A percentile compares a stretch with the other conserved stretches of the same genome.
Conservation (phyloP, 2,888 invertebrate species). For the Galerucella nymphaeae region DNA sequence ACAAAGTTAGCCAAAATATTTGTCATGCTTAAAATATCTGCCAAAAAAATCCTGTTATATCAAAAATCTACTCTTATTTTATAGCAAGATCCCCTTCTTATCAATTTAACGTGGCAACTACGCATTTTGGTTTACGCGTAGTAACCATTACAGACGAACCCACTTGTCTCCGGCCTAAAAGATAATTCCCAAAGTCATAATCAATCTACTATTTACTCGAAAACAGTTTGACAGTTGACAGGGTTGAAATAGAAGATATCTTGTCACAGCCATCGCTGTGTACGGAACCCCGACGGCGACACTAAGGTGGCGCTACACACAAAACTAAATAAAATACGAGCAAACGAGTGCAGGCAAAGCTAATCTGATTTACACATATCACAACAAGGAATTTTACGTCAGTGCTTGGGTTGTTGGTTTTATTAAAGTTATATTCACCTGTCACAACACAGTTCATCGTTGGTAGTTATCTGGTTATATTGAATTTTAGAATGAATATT, state of each 20-base stretch:
- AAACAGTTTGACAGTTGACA: conserved; percentile 46
- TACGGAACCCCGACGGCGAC: conserved; percentile 43
- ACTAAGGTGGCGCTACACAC: conserved; percentile 46
- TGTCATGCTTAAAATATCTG: too few species aligned
- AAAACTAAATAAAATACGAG: conserved; percentile 43
- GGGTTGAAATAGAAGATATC: conserved; percentile 37
- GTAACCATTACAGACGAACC: neutral
- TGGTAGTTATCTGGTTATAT: conserved; percentile 37
- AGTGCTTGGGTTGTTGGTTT: conserved; percentile 35
- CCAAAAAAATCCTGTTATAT: too few species aligned
- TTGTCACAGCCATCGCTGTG: conserved; percentile 39
- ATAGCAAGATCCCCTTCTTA: too few species aligned
- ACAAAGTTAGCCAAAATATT: too few species aligned
- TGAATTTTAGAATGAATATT: conserved; percentile 37
- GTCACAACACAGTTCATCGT: conserved; percentile 41
- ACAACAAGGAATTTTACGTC: conserved; percentile 44
- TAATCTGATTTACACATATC: conserved; percentile 48
- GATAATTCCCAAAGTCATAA: neutral
- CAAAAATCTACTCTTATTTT: too few species aligned
- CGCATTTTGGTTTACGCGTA: neutral
- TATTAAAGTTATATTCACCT: conserved; percentile 44
- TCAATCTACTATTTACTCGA: conserved; percentile 20
- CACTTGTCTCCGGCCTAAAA: neutral
- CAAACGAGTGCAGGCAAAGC: conserved; percentile 41
- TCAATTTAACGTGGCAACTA: too few species aligned